phyloP scores from a whole-genome alignment of 2,888 invertebrate species.

The Lacanobia wlatinum region DNA sequence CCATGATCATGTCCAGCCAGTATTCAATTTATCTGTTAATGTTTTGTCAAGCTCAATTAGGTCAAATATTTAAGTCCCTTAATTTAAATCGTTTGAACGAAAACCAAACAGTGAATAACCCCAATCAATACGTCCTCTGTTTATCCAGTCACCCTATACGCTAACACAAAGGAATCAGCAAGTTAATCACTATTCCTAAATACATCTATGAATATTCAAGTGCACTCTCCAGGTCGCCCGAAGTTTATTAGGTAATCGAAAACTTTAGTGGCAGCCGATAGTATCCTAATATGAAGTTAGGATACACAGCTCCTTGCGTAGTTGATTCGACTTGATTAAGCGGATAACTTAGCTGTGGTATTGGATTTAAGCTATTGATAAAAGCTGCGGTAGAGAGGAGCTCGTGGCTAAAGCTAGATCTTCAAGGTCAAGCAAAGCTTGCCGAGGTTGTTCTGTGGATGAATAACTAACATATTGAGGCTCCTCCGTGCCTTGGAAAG shows the following conservation, averaged over 20 bases:
- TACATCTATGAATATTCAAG: slow-evolving; percentile 53
- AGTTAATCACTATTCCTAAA: slow-evolving; percentile 20
- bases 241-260: slow-evolving; percentile 41
- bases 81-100: neutral
- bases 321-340: no score
- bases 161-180: neutral
- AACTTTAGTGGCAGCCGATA: slow-evolving; percentile 35
- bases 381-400: no score
- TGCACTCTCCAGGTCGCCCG: slow-evolving; percentile 15
- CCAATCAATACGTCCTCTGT: neutral
- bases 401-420: no score
- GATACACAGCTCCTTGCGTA: no score
- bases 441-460: no score
- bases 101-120: neutral
- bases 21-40: neutral
- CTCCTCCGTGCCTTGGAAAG: no score
- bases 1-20: no score
- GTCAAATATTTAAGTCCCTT: neutral
- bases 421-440: no score
- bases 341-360: no score
- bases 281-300: slow-evolving; percentile 40
- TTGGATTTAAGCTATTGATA: no score
- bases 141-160: neutral
- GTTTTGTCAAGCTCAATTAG: neutral
- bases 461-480: no score